Percentiles rank a stretch among this genome's conserved stretches.
These are phyloP conservation scores for Babyrousa celebensis DNA, from an alignment of 2,797 vertebrate genomes.

Conservation along the genomic window DNA sequence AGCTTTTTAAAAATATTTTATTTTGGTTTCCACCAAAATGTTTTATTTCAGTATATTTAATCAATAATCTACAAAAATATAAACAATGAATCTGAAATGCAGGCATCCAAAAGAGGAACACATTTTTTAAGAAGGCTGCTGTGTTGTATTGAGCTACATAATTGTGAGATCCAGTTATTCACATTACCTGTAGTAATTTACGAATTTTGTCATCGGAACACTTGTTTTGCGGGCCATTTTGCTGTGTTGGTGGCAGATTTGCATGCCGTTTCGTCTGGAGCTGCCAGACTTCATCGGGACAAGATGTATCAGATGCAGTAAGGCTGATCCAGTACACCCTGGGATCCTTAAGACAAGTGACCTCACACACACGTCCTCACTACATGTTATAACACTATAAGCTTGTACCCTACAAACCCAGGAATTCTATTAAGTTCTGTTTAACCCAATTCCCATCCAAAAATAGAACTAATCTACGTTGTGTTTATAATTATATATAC, in stretches of 20 bases:
- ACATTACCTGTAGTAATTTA: conserved; percentile 10
- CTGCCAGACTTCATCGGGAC: background rate
- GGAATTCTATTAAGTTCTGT: background rate
- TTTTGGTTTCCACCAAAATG: conserved; percentile 55
- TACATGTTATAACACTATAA: background rate
- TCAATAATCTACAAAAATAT: conserved; percentile 59
- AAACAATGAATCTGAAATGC: conserved; percentile 51
- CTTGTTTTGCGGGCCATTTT: conserved; percentile 35
- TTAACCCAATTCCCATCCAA: background rate
- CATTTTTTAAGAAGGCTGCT: conserved; percentile 1
- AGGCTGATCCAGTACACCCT: background rate
- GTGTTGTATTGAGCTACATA: conserved; percentile 5
- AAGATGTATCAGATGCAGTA: background rate
- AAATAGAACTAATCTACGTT: background rate
- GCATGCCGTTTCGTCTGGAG: background rate
- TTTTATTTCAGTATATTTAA: conserved; percentile 68
- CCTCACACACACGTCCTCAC: background rate
- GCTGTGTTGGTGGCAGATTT: conserved; percentile 10
- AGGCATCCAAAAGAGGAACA: background rate
- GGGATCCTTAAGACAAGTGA: background rate
- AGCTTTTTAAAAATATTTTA: background rate
- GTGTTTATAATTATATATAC: background rate
- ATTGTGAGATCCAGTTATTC: conserved; percentile 62
- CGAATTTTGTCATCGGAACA: background rate
- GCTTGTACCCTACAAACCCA: background rate